Conservation (phyloP, 2,888 invertebrate species). For the Ectemnius lituratus region DNA sequence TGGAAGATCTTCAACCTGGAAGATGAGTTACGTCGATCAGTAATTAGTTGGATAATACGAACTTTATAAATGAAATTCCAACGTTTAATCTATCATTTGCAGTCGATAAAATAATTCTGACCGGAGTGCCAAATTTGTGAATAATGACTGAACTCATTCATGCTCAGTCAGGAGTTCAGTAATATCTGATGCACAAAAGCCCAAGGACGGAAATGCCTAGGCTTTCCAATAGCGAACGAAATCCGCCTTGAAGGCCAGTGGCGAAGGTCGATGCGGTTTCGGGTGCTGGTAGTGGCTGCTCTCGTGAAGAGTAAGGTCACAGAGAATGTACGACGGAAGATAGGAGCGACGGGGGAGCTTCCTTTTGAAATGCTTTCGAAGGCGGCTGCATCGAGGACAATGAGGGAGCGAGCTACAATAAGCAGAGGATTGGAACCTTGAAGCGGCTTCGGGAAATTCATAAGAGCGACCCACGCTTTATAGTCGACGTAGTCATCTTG, state of each 20-base stretch:
- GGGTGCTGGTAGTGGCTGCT: neutral
- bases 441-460: slow-evolving; percentile 4
- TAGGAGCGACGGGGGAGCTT: too few relatives aligned
- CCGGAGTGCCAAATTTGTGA: too few relatives aligned
- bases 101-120: too few relatives aligned
- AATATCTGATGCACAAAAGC: neutral
- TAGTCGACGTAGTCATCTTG: neutral
- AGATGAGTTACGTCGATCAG: too few relatives aligned
- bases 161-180: too few relatives aligned
- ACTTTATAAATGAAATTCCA: too few relatives aligned
- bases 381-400: neutral
- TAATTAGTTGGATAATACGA: too few relatives aligned
- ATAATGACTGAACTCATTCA: too few relatives aligned
- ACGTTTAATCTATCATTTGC: too few relatives aligned
- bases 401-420: neutral
- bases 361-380: neutral
- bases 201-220: slow-evolving; percentile 2
- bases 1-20: too few relatives aligned
- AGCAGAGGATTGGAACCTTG: slow-evolving; percentile 6
- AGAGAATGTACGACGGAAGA: too few relatives aligned
- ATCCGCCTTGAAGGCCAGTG: neutral
- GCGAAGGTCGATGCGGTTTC: slow-evolving; percentile 5
- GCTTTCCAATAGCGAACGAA: neutral
- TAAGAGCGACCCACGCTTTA: neutral
- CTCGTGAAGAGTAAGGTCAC: neutral